Percentiles rank a stretch among this genome's conserved stretches.
Conservation (phyloP, 1,140 invertebrate genomes). For the Danaus plexippus region DNA sequence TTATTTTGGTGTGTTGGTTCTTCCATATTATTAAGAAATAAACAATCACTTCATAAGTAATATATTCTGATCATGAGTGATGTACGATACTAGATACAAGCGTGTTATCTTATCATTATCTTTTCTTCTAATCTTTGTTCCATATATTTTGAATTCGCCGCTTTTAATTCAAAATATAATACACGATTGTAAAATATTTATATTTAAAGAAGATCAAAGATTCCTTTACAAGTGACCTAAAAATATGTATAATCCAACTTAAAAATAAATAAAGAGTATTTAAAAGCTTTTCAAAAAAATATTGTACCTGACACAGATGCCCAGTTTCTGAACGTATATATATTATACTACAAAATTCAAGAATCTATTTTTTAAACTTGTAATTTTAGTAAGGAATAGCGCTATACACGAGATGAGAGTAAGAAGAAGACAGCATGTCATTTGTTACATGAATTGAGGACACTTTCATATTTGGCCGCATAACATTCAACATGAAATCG, state of each 20-base stretch:
- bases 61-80: conserved; percentile 39
- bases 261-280: conserved; percentile 14
- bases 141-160: conserved; percentile 55
- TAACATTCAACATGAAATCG: conserved; percentile 43
- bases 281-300: background rate
- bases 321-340: conserved; percentile 18
- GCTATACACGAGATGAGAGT: background rate
- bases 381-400: conserved; percentile 9
- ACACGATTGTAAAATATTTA: no score
- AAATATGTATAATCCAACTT: background rate
- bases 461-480: conserved; percentile 15
- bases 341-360: conserved; percentile 22
- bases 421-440: conserved; percentile 16
- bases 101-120: conserved; percentile 68
- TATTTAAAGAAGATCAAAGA: background rate
- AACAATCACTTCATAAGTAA: conserved; percentile 58
- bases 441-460: conserved; percentile 5
- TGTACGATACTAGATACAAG: conserved; percentile 34
- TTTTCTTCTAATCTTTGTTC: conserved; percentile 55
- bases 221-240: background rate
- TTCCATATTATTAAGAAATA: conserved; percentile 52
- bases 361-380: background rate
- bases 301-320: background rate
- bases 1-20: conserved; percentile 23
- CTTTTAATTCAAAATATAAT: no score